Base-by-base conservation (phyloP, 2,888 invertebrate genomes). In the Cheilosia urbana region DNA sequence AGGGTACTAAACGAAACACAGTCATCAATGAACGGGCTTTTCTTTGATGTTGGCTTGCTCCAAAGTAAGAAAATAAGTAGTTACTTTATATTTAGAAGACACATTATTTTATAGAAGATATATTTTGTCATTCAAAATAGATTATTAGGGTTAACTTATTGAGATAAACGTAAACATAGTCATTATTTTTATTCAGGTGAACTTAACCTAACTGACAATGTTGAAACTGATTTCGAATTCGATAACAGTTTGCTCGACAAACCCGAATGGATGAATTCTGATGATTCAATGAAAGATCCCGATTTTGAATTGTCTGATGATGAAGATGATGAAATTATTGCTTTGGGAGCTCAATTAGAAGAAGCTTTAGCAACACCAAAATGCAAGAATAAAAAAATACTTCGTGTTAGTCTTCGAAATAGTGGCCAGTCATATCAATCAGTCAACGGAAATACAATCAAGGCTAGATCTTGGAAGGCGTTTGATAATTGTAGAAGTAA, bases 331-430 rank as follows among this genome's bases (percentile, higher is more conserved):
- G 68, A 57, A 47, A 45, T 40, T 7, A 60, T 71, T 49, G 57
- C 47, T 15, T 4, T 57, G 45, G 69, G 57, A 47, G 57, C 57
- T 47, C 53, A 34, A 57, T 6, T 57, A 47, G 57, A 68, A 55
- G 30, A 53, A 27, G 55, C 53, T 7, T 45, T 55, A 68, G 21
- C 45, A 45, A 30, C 57, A 30, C 57, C 30, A 15, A 45, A 68
- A 68, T 15, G 17, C 45, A 68, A 68, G 17, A 68, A 68, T 68
- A 68, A 30, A 17, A 55, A 68, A 68, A 69, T 57, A 57, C 68
- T 34, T 34, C 63, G 49, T 17, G 11, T 13, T 34, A 30, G 19
- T 1, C 49, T 58, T 49, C 58, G 68, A 30, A 68, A 68, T 57
- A 55, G 55, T 45, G 68, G 68, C 7, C 51, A 51, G 13, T 51